Percentiles rank a stretch among this genome's conserved stretches.
These are phyloP conservation scores for Myathropa florea DNA, from an alignment of 2,888 invertebrate genomes.

Conservation along the genomic window DNA sequence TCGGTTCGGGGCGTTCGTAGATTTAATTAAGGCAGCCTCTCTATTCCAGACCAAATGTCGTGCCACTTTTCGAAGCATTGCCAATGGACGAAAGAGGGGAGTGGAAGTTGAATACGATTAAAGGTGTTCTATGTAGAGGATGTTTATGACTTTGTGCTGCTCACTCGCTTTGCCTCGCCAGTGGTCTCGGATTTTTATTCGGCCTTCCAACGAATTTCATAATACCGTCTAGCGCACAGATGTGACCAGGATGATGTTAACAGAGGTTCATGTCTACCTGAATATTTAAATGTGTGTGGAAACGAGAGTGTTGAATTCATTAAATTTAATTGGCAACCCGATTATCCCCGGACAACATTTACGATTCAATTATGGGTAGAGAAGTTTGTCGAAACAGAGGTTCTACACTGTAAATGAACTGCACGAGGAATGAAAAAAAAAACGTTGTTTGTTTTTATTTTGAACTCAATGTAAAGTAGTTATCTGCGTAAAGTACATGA, in stretches of 20 bases:
- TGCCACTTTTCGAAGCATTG: constrained; percentile 51
- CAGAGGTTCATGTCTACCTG: not conserved
- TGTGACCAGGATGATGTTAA: not conserved
- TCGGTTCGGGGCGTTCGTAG: constrained; percentile 41
- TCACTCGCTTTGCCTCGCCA: not conserved
- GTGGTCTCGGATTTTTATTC: not conserved
- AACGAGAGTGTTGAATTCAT: not conserved
- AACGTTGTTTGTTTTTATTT: too few species aligned
- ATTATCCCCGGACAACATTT: not conserved
- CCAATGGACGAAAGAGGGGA: not conserved
- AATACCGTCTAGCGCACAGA: constrained; percentile 3
- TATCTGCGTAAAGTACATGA: too few species aligned
- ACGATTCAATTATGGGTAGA: not conserved
- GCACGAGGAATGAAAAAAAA: too few species aligned
- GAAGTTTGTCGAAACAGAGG: too few species aligned
- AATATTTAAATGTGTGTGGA: not conserved
- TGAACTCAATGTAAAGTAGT: too few species aligned
- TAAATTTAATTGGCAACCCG: not conserved
- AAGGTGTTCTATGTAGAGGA: constrained; percentile 15
- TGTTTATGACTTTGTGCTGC: not conserved
- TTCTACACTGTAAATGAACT: too few species aligned
- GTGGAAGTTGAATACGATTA: constrained; percentile 14
- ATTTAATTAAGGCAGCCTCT: constrained; percentile 66
- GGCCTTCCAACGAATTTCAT: constrained; percentile 15
- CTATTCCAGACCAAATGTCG: constrained; percentile 53